Evolutionary conservation across 2,113 vertebrate genomes (phyloP).

Genomic region (Phoxinus phoxinus): DNA sequence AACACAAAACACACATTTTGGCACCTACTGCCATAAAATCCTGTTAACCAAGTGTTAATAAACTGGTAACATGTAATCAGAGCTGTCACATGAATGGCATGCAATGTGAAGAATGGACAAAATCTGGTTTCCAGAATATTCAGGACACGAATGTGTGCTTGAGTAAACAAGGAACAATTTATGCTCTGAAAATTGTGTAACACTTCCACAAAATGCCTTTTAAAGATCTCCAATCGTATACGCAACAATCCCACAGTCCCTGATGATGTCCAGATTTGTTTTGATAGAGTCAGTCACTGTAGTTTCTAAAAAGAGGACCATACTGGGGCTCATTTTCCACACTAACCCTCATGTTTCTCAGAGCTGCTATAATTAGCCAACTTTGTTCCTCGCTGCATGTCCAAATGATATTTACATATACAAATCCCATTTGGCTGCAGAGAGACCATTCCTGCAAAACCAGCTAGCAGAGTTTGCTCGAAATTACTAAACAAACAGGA

Average conservation of each 20-base stretch:
- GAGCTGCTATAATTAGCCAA: conserved; percentile 82
- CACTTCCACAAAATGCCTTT: conserved; percentile 19
- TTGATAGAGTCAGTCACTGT: conserved; percentile 75
- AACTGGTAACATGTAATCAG: conserved; percentile 36
- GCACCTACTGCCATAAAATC: conserved; percentile 19
- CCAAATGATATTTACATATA: conserved; percentile 82
- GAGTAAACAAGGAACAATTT: conserved; percentile 26
- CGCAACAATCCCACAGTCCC: conserved; percentile 52
- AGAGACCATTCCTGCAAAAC: conserved; percentile 73
- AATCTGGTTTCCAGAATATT: conserved; percentile 50
- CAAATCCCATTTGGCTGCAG: conserved; percentile 75
- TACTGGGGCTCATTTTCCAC: conserved; percentile 79
- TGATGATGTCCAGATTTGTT: conserved; percentile 72
- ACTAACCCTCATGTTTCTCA: conserved; percentile 79
- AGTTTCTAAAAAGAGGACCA: conserved; percentile 75
- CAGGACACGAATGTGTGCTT: not conserved
- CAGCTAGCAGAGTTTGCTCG: conserved; percentile 65
- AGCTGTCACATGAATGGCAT: conserved; percentile 28
- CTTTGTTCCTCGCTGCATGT: conserved; percentile 79
- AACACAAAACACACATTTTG: not conserved
- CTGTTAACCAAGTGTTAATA: conserved; percentile 28
- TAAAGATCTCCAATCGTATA: not conserved
- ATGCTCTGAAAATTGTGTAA: conserved; percentile 20
- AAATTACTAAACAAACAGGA: conserved; percentile 53
- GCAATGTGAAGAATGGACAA: conserved; percentile 29